Evolutionary conservation across 2,113 vertebrate genomes (phyloP).

Genomic region (Seriola quinqueradiata): DNA sequence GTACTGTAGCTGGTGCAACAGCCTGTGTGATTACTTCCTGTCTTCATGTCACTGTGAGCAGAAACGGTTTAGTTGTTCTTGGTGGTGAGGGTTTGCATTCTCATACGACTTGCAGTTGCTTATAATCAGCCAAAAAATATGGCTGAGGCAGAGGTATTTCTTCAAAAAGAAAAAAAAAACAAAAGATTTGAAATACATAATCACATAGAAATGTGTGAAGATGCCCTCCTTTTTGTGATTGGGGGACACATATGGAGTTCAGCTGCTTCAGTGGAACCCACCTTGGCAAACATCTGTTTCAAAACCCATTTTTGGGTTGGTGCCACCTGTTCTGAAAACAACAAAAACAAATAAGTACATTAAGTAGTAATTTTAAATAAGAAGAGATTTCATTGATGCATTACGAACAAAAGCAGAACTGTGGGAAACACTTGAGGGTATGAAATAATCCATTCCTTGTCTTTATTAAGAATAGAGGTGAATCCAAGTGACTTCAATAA

Average conservation of each 20-base stretch:
- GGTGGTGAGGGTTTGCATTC: too few species aligned
- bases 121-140: too few species aligned
- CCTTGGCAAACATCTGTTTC: not conserved
- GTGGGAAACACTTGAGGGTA: not conserved
- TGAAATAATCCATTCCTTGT: not conserved
- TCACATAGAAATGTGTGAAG: not conserved
- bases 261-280: not conserved
- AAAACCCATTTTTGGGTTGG: not conserved
- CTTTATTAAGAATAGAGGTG: not conserved
- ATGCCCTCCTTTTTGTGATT: not conserved
- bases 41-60: too few species aligned
- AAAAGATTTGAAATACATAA: not conserved
- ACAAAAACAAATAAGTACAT: not conserved
- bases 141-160: too few species aligned
- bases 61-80: too few species aligned
- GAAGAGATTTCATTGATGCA: not conserved
- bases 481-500: not conserved
- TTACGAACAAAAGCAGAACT: not conserved
- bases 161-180: not conserved
- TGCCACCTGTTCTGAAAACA: not conserved
- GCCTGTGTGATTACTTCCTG: too few species aligned
- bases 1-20: too few species aligned
- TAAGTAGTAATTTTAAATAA: not conserved
- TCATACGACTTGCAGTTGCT: too few species aligned
- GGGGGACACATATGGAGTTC: not conserved